Evolutionary conservation across 2,888 invertebrate species (phyloP).

Genomic region (Choristoneura rosaceana): DNA sequence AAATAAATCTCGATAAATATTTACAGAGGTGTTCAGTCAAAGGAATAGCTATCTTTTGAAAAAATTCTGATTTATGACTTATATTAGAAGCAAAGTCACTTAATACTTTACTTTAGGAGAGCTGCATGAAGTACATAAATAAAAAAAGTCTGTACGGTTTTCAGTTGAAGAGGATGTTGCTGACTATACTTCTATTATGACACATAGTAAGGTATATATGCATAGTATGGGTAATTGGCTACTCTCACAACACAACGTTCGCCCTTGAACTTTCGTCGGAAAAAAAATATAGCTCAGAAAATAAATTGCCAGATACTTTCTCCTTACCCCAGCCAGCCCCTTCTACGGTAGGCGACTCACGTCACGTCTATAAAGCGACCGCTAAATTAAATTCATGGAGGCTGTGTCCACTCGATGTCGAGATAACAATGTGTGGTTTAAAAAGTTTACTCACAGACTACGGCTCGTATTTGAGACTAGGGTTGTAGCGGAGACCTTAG

Average conservation of each 20-base stretch:
- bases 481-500: no score
- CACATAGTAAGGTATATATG: no score
- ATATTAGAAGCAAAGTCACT: no score
- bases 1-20: no score
- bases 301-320: constrained; percentile 2
- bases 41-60: no score
- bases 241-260: neutral
- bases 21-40: no score
- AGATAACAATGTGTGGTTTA: constrained; percentile 38
- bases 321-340: neutral
- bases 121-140: no score
- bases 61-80: no score
- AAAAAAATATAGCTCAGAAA: neutral
- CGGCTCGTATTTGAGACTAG: neutral
- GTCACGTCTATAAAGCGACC: constrained; percentile 56
- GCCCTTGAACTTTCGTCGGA: neutral
- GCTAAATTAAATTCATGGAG: constrained; percentile 65
- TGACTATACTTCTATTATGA: no score
- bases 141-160: no score
- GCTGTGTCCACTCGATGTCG: constrained; percentile 37
- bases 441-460: constrained; percentile 25
- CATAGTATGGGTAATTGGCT: neutral
- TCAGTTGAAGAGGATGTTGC: no score
- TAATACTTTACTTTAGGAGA: no score
- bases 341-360: constrained; percentile 44